Evolutionary conservation across 1,140 invertebrate species (phyloP).

Genomic region (Drosophila rhopaloa): DNA sequence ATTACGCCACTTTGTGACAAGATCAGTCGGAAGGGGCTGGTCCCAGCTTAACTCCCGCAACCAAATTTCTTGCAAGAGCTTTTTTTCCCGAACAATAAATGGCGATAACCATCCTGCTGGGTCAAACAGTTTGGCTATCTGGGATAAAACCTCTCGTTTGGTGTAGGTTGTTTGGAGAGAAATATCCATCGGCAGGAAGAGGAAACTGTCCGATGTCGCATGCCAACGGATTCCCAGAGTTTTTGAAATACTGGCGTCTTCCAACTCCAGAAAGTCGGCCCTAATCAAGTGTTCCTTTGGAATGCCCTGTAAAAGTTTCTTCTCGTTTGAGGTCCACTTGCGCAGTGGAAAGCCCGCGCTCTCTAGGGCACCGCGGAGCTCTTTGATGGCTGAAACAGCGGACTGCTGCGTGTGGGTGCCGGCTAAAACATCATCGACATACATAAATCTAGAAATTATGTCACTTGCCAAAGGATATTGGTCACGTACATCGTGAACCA

Average conservation of each 20-base stretch:
- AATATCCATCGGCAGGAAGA: not conserved
- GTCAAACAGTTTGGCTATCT: conserved; percentile 2
- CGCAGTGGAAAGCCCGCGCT: not conserved
- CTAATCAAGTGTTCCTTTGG: not conserved
- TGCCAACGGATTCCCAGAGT: conserved; percentile 16
- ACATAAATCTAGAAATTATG: not conserved
- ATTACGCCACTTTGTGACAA: too few relatives aligned
- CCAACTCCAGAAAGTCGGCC: not conserved
- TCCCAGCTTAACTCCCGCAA: too few relatives aligned
- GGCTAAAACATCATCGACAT: not conserved
- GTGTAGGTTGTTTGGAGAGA: not conserved
- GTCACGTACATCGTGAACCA: not conserved
- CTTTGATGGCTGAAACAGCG: not conserved
- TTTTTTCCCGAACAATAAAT: too few relatives aligned
- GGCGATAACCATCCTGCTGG: not conserved
- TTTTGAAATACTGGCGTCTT: not conserved
- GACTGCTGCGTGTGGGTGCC: not conserved
- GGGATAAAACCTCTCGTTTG: conserved; percentile 3
- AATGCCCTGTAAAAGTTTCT: not conserved
- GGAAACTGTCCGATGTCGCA: conserved; percentile 1
- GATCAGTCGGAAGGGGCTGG: too few relatives aligned
- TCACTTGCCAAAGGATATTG: conserved; percentile 5
- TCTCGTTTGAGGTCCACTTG: not conserved
- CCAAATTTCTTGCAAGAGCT: too few relatives aligned
- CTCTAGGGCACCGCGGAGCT: not conserved